Percentiles rank a stretch among this genome's conserved stretches.
Evolutionary conservation across 2,797 vertebrate species (phyloP).

Genomic region (Sebastes vulpes): DNA sequence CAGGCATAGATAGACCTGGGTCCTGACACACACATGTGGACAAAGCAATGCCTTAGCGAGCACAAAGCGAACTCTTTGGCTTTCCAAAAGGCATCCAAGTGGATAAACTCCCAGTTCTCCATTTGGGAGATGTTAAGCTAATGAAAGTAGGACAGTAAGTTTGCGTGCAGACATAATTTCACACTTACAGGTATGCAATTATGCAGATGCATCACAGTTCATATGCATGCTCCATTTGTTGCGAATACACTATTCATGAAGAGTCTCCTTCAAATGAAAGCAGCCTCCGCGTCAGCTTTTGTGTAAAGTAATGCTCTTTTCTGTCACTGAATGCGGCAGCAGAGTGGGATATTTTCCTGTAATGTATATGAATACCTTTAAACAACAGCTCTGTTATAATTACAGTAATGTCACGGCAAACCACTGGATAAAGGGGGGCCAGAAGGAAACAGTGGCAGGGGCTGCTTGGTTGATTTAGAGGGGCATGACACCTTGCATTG

Average conservation of each 20-base stretch:
- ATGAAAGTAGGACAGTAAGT: conserved; percentile 30
- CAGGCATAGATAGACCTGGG: not conserved
- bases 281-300: not conserved
- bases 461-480: conserved; percentile 57
- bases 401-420: conserved; percentile 40
- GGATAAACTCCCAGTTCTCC: conserved; percentile 22
- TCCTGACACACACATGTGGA: conserved; percentile 19
- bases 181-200: conserved; percentile 35
- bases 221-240: conserved; percentile 30
- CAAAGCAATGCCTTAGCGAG: not conserved
- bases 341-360: not conserved
- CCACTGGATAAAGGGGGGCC: conserved; percentile 17
- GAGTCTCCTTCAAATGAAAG: conserved; percentile 18
- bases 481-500: conserved; percentile 60
- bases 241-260: conserved; percentile 56
- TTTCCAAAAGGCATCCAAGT: conserved; percentile 20
- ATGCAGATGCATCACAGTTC: conserved; percentile 17
- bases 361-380: conserved; percentile 33
- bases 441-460: conserved; percentile 24
- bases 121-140: conserved; percentile 19
- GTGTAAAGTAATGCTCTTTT: not conserved
- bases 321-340: conserved; percentile 1
- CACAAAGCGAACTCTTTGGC: conserved; percentile 16
- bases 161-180: conserved; percentile 7
- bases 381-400: conserved; percentile 39